phyloP scores from a whole-genome alignment of 1,140 invertebrate genomes.

The Tigriopus japonicus region DNA sequence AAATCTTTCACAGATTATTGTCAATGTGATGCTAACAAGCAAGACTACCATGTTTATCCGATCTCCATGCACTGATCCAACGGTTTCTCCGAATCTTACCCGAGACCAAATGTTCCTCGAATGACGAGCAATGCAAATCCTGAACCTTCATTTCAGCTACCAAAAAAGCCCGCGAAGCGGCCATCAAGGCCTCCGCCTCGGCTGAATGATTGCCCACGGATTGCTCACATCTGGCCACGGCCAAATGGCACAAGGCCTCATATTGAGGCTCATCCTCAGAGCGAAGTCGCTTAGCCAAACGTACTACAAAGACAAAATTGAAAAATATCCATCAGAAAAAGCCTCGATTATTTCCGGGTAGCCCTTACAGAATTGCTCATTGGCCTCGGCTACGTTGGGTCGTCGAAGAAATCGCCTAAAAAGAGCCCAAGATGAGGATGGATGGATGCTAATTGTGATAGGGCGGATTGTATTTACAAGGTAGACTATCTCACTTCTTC shows the following conservation, averaged over 20 bases:
- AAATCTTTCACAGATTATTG: no score
- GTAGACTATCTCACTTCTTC: neutral
- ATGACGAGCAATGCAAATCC: neutral
- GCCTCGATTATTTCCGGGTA: no score
- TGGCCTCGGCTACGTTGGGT: neutral
- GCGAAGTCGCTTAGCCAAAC: neutral
- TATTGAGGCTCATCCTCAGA: neutral
- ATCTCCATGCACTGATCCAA: no score
- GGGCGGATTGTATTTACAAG: no score
- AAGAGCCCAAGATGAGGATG: no score
- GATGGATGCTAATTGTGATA: no score
- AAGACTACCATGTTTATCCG: no score
- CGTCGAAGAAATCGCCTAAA: neutral
- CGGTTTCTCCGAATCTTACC: no score
- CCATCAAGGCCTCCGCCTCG: neutral
- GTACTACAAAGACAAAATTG: neutral
- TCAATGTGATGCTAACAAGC: no score
- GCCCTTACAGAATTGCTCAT: neutral
- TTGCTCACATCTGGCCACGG: neutral
- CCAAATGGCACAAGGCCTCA: neutral
- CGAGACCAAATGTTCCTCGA: neutral
- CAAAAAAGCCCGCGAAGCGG: neutral
- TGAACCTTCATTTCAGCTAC: neutral
- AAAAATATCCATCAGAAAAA: no score
- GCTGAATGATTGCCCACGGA: neutral